Base-by-base conservation (phyloP, 2,113 vertebrate genomes). In the Cheilinus undulatus region DNA sequence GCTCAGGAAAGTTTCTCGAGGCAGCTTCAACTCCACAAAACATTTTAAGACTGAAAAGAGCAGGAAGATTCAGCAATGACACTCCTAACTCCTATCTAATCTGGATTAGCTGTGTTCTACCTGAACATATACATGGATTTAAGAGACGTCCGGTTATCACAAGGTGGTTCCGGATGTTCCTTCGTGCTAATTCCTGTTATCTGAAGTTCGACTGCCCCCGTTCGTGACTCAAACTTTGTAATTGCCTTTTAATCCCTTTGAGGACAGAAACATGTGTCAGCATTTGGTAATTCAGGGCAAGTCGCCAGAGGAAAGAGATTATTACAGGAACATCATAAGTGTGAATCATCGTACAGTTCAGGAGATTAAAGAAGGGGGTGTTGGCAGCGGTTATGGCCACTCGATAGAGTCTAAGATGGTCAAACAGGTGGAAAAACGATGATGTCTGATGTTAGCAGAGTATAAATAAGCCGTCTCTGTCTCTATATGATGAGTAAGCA, bases 181-280 rank as follows among this genome's bases (percentile, higher is more conserved):
- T 45, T 40, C 46, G 19, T 23, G 50, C 34, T 65, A 17, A 69
- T 78, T 72, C 66, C 76, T 54, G 50, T 57, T 64, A 71, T 73
- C 78, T 70, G 3, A 49, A 75, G 72, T 79, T 43, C 9, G 27
- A 54, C 77, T 20, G 68, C 63, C 58, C 52, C 42, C 34, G 36
- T 54, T 66, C 64, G 57, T 73, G 79, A 82, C 76, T 88, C 76
- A 86, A 67, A 74, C 59, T 69, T 67, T 69, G 62, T 79, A 83
- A 83, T 84, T 77, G 76, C 56, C 74, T 83, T 74, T 77, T 85
- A 80, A 87, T 84, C 80, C 77, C 76, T 65, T 27, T 1, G 8
- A 70, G 80, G 78, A 69, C 12, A 17, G 77, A 65, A n/a, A 71
- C 63, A 57, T 46, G 79, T 66, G 73, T 86, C 84, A 50, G 52